These are phyloP conservation scores for Drosophila nr. perissopoda DNA, from an alignment of 2,888 invertebrate species.

Conservation along the genomic window DNA sequence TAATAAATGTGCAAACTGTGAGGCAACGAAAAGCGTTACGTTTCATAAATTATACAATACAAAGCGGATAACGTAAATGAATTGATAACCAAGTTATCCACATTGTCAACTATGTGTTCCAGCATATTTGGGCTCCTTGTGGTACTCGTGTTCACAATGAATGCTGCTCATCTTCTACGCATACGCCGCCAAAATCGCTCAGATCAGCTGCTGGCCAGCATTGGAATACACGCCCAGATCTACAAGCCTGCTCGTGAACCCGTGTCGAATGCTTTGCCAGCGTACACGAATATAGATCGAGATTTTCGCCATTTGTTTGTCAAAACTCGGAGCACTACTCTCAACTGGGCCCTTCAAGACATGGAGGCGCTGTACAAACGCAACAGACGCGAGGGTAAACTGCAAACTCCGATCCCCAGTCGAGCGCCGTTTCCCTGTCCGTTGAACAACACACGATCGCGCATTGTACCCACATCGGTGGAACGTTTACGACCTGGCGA, in stretches of 20 bases:
- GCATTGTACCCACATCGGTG: constrained; percentile 85
- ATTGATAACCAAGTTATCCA: not conserved
- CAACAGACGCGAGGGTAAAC: constrained; percentile 67
- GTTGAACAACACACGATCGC: constrained; percentile 78
- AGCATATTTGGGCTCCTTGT: constrained; percentile 12
- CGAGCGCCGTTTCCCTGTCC: constrained; percentile 83
- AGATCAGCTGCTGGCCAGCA: constrained; percentile 54
- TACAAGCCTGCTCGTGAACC: constrained; percentile 36
- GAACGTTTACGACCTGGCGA: constrained; percentile 86
- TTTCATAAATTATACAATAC: constrained; percentile 9
- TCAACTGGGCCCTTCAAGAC: constrained; percentile 48
- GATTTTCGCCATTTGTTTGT: constrained; percentile 60
- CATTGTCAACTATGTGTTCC: constrained; percentile 12
- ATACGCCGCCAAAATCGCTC: constrained; percentile 58
- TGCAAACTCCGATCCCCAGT: constrained; percentile 72
- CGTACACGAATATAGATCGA: constrained; percentile 71
- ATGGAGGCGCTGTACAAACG: constrained; percentile 43
- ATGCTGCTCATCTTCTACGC: constrained; percentile 19
- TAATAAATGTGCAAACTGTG: not conserved
- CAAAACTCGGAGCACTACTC: constrained; percentile 40
- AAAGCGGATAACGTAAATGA: not conserved
- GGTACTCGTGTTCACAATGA: constrained; percentile 1
- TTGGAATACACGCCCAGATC: constrained; percentile 56
- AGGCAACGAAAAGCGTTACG: not conserved
- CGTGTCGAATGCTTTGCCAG: constrained; percentile 45